Base-by-base conservation (phyloP, 2,113 vertebrate species). In the Perca schrenkii region DNA sequence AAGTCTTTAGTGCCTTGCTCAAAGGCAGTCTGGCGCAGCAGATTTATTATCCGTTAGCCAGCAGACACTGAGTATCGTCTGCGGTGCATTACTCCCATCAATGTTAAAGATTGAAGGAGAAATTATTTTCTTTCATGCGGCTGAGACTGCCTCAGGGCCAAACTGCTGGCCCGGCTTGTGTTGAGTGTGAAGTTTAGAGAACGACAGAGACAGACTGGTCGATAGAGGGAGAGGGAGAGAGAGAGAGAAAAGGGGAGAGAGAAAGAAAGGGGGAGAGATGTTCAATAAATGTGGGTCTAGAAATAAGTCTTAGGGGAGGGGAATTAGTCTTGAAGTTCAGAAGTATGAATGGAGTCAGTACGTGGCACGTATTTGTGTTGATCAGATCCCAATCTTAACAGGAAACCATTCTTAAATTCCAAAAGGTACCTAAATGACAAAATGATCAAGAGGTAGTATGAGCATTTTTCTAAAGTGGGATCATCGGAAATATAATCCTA, bases 1-100 rank as follows among this genome's bases (percentile, higher is more conserved):
- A 36, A 61, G 57, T 62, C 11, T 87, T 77, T n/a, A 67, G 62
- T 28, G 40, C 40, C 53, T 79, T 70, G 70, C 64, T 79, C 71
- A 69, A 7, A 58, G 62, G 56, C 36, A n/a, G 60, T 2, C 4
- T 16, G 63, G 22, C 1, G 16, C 69, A 11, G 67, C 11, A 61
- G 69, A 65, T 75, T 78, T 71, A 82, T 75, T 67, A 68, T 47
- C 31, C 56, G 47, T 61, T 19, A 47, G 43, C 60, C 57, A 2
- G 52, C 70, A 54, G 76, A 62, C 54, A 4, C 61, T 2, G 58
- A 40, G 50, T 3, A 31, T 72, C 56, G 21, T 50, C 73, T 60
- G 56, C 15, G 28, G 31, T 40, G 69, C 66, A 68, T 79, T 82
- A 71, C 61, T 66, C 71, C 28, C 63, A 50, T 86, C 80, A 1